Conservation (phyloP, 92 coral and sea anemone genomes). For the Micromussa lordhowensis region DNA sequence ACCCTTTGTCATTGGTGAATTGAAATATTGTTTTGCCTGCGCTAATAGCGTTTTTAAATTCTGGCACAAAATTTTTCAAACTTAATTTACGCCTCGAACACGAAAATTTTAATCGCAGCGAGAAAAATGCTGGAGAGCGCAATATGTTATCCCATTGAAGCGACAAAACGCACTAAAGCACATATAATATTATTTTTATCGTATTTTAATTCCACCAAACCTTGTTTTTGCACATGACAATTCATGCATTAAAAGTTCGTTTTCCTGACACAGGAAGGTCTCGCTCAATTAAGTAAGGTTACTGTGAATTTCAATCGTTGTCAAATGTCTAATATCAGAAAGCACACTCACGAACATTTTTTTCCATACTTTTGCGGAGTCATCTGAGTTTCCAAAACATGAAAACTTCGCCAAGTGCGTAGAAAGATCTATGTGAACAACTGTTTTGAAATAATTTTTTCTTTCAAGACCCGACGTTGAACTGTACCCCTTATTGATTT, state of each 20-base stretch:
- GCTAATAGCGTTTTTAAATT: constrained; percentile 18
- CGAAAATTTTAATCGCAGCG: neutral
- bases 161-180: neutral
- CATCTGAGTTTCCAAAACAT: neutral
- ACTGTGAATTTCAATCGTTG: neutral
- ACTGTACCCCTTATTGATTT: neutral
- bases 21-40: constrained; percentile 5
- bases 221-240: constrained; percentile 1
- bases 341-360: neutral
- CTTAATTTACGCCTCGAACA: neutral
- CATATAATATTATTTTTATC: neutral
- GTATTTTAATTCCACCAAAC: neutral
- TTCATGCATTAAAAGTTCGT: constrained; percentile 22
- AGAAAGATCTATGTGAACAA: neutral
- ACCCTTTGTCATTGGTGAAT: constrained; percentile 7
- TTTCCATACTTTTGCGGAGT: neutral
- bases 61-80: neutral
- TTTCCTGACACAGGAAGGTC: constrained; percentile 6
- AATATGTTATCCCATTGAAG: neutral
- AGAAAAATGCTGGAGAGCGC: neutral
- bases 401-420: neutral
- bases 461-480: neutral
- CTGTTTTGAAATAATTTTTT: constrained; percentile 2
- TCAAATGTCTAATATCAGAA: neutral
- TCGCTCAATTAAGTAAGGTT: neutral